A percentile compares a stretch with the other conserved stretches of the same genome.
phyloP scores from a whole-genome alignment of 2,888 invertebrate genomes.

The Dendrolimus houi region DNA sequence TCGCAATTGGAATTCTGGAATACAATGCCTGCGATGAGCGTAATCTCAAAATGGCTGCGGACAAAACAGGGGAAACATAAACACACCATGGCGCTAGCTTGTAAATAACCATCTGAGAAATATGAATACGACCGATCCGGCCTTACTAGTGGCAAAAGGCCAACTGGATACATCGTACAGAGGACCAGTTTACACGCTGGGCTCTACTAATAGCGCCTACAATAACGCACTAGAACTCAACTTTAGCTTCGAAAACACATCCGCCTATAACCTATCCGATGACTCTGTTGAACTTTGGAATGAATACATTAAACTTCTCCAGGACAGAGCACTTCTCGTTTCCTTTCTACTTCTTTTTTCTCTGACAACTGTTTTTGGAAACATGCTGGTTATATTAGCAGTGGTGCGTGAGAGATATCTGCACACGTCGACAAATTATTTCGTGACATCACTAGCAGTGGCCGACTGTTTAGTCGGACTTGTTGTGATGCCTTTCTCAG shows the following conservation, averaged over 20 bases:
- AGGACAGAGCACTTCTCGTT: conserved; percentile 86
- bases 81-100: conserved; percentile 64
- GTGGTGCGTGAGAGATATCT: conserved; percentile 95
- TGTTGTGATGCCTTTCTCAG: conserved; percentile 98
- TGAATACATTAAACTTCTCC: conserved; percentile 61
- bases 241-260: conserved; percentile 43
- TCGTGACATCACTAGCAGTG: conserved; percentile 96
- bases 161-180: conserved; percentile 50
- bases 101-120: conserved; percentile 56
- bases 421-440: conserved; percentile 98
- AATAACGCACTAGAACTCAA: conserved; percentile 51
- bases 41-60: conserved; percentile 70
- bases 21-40: conserved; percentile 68
- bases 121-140: conserved; percentile 62
- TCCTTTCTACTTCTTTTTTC: conserved; percentile 90
- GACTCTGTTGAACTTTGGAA: conserved; percentile 53
- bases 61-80: conserved; percentile 68
- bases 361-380: conserved; percentile 95
- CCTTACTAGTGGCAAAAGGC: conserved; percentile 61
- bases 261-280: conserved; percentile 40
- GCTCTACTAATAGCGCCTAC: conserved; percentile 31
- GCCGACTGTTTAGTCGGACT: conserved; percentile 97
- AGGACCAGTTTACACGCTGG: conserved; percentile 49
- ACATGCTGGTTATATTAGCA: conserved; percentile 94
- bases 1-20: conserved; percentile 51